phyloP scores from a whole-genome alignment of 2,888 invertebrate species.

The Scaptomyza reducta region DNA sequence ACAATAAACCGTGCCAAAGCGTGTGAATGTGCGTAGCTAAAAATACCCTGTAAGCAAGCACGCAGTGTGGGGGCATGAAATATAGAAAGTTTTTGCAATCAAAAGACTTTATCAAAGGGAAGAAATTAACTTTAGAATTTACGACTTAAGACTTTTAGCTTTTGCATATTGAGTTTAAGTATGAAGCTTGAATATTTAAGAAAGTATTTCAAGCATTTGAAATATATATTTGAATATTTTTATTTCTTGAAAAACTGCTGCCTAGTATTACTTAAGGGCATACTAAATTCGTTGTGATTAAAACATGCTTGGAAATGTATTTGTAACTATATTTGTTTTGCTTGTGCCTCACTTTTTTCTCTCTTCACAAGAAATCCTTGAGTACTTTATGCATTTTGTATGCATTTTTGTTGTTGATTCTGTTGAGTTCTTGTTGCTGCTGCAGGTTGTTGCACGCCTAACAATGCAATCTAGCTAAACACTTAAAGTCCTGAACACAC shows the following conservation, averaged over 20 bases:
- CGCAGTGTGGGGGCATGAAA: no score
- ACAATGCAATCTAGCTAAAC: constrained; percentile 71
- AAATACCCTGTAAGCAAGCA: constrained; percentile 28
- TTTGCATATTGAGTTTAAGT: no score
- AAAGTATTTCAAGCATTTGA: no score
- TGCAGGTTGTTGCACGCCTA: constrained; percentile 73
- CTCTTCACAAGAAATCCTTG: constrained; percentile 55
- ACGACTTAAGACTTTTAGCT: no score
- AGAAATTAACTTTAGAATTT: no score
- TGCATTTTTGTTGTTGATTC: constrained; percentile 39
- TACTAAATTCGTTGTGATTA: no score
- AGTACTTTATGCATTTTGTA: constrained; percentile 72
- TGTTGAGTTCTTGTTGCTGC: constrained; percentile 61
- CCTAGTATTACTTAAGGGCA: no score
- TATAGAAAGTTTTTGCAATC: no score
- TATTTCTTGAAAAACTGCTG: no score
- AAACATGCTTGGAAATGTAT: constrained; percentile 10
- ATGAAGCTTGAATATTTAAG: no score
- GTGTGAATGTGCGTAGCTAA: constrained; percentile 20
- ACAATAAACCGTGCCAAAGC: constrained; percentile 69
- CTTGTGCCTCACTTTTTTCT: constrained; percentile 25
- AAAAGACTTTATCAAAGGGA: no score
- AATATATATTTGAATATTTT: no score
- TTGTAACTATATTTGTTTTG: constrained; percentile 37
- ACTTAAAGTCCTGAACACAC: constrained; percentile 34